Evolutionary conservation across 2,113 vertebrate species (phyloP).

Genomic region (Rhinoderma darwinii): DNA sequence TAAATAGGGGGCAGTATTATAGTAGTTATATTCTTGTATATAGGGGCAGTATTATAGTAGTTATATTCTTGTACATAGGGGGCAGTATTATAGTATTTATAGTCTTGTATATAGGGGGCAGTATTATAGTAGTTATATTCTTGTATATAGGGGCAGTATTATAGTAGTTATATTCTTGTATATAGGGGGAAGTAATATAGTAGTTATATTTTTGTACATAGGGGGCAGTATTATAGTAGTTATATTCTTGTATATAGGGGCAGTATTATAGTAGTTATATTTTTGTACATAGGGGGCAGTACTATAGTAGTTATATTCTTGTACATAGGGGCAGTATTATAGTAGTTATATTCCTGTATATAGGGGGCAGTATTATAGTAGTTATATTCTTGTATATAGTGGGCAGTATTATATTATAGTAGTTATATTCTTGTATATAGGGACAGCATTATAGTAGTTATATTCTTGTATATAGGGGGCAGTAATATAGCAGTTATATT

Average conservation of each 20-base stretch:
- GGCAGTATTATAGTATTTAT: not conserved
- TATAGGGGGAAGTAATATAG: not conserved
- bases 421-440: too few relatives aligned
- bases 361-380: too few relatives aligned
- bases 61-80: not conserved
- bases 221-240: slow-evolving; percentile 2
- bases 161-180: slow-evolving; percentile 5
- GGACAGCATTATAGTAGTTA: too few relatives aligned
- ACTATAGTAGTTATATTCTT: too few relatives aligned
- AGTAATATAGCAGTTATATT: too few relatives aligned
- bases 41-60: not conserved
- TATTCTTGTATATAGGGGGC: too few relatives aligned
- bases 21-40: too few relatives aligned
- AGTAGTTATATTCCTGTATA: too few relatives aligned
- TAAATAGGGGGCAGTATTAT: not conserved
- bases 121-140: slow-evolving; percentile 6
- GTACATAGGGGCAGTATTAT: not conserved
- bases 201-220: not conserved
- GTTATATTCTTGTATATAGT: not conserved
- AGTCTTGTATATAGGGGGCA: not conserved
- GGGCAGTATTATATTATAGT: not conserved
- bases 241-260: not conserved
- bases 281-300: not conserved
- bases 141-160: not conserved
- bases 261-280: slow-evolving; percentile 11